Base-by-base conservation (phyloP, 1,140 invertebrate genomes). In the Pseudomyrmex flavicornis region DNA sequence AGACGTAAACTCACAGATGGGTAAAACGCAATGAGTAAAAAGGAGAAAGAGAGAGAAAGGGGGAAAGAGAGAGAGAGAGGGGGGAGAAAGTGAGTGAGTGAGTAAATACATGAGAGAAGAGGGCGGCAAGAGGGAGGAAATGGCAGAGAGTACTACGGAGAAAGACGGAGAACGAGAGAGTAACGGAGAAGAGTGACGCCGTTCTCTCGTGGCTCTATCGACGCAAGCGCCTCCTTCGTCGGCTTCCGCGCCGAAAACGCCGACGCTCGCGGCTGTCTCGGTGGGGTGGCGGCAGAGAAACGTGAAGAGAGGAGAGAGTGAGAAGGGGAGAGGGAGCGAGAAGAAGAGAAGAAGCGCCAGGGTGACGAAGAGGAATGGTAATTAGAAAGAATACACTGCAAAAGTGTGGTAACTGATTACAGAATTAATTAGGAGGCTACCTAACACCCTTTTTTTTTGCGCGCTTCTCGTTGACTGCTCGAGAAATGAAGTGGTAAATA, bases 151-250 rank as follows among this genome's bases (percentile, higher is more conserved):
- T 62, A 82, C 22, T 69, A 54, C 66, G 73, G 59, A 62, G 82
- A 26, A 79, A 74, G 73, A 66, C 56, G 84, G 85, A 59, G 54
- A 17, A 15, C 54, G 72, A 76, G 70, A 76, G 84, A 82, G 73
- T 62, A 82, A 79, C 82, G 79, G 63, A 72, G 85, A 87, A 77
- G 82, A 87, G 85, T 65, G 83, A 82, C 89, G 84, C 84, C 88
- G 86, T 90, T 88, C 90, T 91, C 89, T 88, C 90, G 89, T 88
- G 89, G 88, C 85, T 91, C 83, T 86, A 90, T 92, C 92, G 92
- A 93, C 90, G 91, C 90, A 85, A 93, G 92, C 93, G 92, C 91
- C 91, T 89, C 89, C 90, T 91, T 87, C 87, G 86, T 82, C 87
- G 89, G 87, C 89, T 89, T 89, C 82, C 82, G 69, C 85, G 89